Evolutionary conservation across 1,140 invertebrate genomes (phyloP).

Genomic region (Drosophila cardini): DNA sequence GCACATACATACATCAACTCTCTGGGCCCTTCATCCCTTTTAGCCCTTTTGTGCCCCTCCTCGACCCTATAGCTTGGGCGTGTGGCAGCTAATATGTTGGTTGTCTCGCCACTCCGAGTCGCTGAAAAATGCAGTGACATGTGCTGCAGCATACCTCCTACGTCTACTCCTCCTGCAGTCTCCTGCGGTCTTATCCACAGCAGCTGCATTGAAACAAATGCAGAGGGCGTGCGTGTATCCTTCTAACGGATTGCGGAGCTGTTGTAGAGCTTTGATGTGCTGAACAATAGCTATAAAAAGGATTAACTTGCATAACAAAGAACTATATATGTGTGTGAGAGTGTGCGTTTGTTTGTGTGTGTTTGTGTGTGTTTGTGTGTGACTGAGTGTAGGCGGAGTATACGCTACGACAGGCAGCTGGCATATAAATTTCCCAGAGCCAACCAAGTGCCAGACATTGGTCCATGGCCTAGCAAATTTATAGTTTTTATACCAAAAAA

Average conservation of each 20-base stretch:
- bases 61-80: background rate
- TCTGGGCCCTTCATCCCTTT: conserved; percentile 7
- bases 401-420: conserved; percentile 43
- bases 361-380: conserved; percentile 13
- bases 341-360: conserved; percentile 10
- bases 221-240: conserved; percentile 48
- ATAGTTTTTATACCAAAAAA: conserved; percentile 30
- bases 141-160: conserved; percentile 56
- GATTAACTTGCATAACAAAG: conserved; percentile 82
- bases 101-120: conserved; percentile 69
- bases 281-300: conserved; percentile 81
- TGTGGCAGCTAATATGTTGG: conserved; percentile 81
- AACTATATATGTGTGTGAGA: conserved; percentile 11
- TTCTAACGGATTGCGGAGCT: conserved; percentile 30
- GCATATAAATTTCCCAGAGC: conserved; percentile 50
- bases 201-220: conserved; percentile 65
- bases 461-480: conserved; percentile 50
- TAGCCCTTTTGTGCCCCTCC: conserved; percentile 15
- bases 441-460: conserved; percentile 55
- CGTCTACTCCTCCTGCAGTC: background rate
- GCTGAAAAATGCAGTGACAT: conserved; percentile 82
- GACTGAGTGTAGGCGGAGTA: conserved; percentile 34
- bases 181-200: background rate
- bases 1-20: conserved; percentile 67
- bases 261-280: conserved; percentile 71